Conservation (phyloP, 2,888 invertebrate genomes). For the Priocnemis perturbator region DNA sequence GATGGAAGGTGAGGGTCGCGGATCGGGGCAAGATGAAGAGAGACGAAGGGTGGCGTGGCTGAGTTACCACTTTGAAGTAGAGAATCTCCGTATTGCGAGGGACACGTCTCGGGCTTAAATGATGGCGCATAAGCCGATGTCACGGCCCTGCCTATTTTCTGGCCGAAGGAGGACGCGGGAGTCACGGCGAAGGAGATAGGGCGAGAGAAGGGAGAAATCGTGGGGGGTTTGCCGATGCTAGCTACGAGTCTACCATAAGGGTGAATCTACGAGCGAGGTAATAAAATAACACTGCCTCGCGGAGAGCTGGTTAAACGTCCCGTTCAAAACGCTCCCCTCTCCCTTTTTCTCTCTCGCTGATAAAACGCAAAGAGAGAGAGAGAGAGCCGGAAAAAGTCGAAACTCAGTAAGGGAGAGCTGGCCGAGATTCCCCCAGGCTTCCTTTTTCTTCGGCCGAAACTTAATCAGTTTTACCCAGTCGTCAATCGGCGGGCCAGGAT, state of each 20-base stretch:
- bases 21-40: conserved; percentile 4
- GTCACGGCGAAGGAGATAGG: conserved; percentile 20
- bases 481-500: conserved; percentile 33
- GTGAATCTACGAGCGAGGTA: conserved; percentile 59
- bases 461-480: conserved; percentile 50
- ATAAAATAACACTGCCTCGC: conserved; percentile 66
- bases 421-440: background rate
- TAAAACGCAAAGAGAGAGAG: background rate
- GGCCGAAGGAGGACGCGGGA: conserved; percentile 14
- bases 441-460: conserved; percentile 24
- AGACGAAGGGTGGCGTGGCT: conserved; percentile 2
- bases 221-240: conserved; percentile 46
- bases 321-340: conserved; percentile 2
- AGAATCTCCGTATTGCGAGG: conserved; percentile 28
- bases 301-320: conserved; percentile 41
- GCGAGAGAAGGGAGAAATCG: conserved; percentile 15
- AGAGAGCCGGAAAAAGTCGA: conserved; percentile 12
- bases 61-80: conserved; percentile 41
- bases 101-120: conserved; percentile 46
- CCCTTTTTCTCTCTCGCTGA: conserved; percentile 16
- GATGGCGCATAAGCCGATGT: conserved; percentile 33
- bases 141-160: background rate
- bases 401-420: too few relatives aligned
- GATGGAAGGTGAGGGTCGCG: background rate
- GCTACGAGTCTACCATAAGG: conserved; percentile 52